Evolutionary conservation across 2,888 invertebrate species (phyloP).

Genomic region (Panzeria rudis): DNA sequence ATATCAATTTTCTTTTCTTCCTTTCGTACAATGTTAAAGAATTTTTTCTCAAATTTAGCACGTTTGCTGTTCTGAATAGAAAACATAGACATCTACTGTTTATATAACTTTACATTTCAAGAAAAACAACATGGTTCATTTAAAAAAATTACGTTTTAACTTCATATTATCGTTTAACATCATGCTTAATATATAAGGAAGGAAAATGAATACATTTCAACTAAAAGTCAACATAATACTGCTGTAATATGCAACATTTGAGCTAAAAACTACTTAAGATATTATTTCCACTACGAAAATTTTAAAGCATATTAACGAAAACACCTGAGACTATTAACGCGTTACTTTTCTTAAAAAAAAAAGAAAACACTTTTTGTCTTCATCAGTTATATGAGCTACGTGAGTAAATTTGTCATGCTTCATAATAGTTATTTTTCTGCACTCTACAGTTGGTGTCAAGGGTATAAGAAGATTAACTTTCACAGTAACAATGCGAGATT

Average conservation of each 20-base stretch:
- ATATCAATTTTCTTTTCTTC: too few relatives aligned
- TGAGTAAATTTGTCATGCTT: slow-evolving; percentile 37
- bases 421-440: neutral
- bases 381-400: slow-evolving; percentile 2
- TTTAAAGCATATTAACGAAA: slow-evolving; percentile 2
- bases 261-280: slow-evolving; percentile 28
- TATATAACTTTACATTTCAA: too few relatives aligned
- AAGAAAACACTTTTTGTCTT: neutral
- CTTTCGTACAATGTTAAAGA: too few relatives aligned
- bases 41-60: too few relatives aligned
- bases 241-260: slow-evolving; percentile 12
- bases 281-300: slow-evolving; percentile 1
- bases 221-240: slow-evolving; percentile 32
- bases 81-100: too few relatives aligned
- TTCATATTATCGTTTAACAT: neutral
- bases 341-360: neutral
- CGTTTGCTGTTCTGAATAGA: too few relatives aligned
- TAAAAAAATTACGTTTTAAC: too few relatives aligned
- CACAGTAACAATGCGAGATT: neutral
- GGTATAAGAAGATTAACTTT: neutral
- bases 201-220: neutral
- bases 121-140: too few relatives aligned
- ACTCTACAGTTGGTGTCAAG: slow-evolving; percentile 2
- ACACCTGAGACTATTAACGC: slow-evolving; percentile 50
- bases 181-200: neutral